Evolutionary conservation across 2,797 vertebrate genomes (phyloP), one percentile per base, ranked within the genome.

Genomic region (Dromococcyx pavoninus): DNA sequence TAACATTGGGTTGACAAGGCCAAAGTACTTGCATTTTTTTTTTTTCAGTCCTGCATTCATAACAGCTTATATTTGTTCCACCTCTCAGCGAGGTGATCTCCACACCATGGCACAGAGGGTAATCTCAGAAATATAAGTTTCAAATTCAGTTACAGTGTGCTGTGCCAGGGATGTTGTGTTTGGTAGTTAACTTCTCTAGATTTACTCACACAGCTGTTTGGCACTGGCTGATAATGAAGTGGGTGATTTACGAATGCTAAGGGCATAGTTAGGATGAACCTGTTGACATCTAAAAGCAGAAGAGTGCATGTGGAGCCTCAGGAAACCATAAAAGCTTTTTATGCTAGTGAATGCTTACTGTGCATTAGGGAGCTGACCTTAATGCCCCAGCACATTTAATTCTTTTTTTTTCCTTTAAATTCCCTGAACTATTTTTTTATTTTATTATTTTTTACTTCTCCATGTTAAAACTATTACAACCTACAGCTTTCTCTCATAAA

Each of bases 261-360:
- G 79, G 78, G 75, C 54, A 57, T 50, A 1, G 39, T 79, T 84
- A 10, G 77, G 87, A 54, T 89, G 86, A 81, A 95, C 89, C 88
- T 86, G 65, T 78, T 95, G 91, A 85, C 88, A 81, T 88, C 73
- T 77, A 39, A 94, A 96, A 94, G 75, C 72, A 95, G 83, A 73
- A 69, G 35, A 94, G 87, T 83, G 44, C 57, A 21, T 0, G 6
- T 2, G 74, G 67, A 91, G 82, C 88, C 86, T 95, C 27, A 2
- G 66, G 91, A 88, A 90, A 72, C 41, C 3, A 1, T 91, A 71
- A 95, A 93, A 85, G 77, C 91, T 88, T 82, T 91, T 93, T 67
- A 44, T 0, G 2, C 46, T 43, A 3, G 50, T 39, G 66, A 85
- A 62, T 27, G 69, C 21, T 60, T 72, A 48, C 57, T 58, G 76